Evolutionary conservation across 35 echinoderm and acorn worm genomes (phyloP).

Genomic region (Heliocidaris tuberculata): DNA sequence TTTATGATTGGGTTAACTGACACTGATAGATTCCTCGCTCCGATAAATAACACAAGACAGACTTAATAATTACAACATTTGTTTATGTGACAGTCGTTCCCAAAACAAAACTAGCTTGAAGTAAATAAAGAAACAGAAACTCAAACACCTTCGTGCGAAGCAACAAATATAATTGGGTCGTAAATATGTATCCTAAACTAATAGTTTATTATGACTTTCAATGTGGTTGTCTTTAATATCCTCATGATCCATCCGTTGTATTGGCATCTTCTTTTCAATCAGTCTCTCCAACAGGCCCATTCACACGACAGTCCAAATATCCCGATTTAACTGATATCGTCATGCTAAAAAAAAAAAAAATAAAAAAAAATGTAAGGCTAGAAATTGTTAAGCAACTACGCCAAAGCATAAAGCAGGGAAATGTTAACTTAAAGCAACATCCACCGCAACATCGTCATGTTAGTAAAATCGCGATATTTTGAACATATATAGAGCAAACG

Average conservation of each 20-base stretch:
- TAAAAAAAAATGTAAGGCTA: too few relatives aligned
- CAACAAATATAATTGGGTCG: not conserved
- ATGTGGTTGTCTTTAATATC: not conserved
- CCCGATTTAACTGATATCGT: too few relatives aligned
- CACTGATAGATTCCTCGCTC: not conserved
- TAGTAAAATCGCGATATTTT: too few relatives aligned
- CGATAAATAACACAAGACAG: not conserved
- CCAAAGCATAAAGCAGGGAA: too few relatives aligned
- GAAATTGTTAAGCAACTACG: too few relatives aligned
- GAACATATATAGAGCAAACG: too few relatives aligned
- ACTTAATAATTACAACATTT: not conserved
- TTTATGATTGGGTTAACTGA: not conserved
- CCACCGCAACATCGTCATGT: too few relatives aligned
- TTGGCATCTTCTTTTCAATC: too few relatives aligned
- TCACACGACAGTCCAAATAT: too few relatives aligned
- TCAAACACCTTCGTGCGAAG: constrained; percentile 7
- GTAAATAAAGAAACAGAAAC: not conserved
- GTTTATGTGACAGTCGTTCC: not conserved
- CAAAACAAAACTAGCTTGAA: not conserved
- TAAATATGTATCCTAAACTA: not conserved
- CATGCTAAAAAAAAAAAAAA: too few relatives aligned
- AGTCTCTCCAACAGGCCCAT: too few relatives aligned
- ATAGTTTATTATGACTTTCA: not conserved
- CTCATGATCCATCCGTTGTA: not conserved
- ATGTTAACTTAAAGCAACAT: too few relatives aligned